Base-by-base conservation (phyloP, 2,113 vertebrate species). In the Microtus richardsoni region DNA sequence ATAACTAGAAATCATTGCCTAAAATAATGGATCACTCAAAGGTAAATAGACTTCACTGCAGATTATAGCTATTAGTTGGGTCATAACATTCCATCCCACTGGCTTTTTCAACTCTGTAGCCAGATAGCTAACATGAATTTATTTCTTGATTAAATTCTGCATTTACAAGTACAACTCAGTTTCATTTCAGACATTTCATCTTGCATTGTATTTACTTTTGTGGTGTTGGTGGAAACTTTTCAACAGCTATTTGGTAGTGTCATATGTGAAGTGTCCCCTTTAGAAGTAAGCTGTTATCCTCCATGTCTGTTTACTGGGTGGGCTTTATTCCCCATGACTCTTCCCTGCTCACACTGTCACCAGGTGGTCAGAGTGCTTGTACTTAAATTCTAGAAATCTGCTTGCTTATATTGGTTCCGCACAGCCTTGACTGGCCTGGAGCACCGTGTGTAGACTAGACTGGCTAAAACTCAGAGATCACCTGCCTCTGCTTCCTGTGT, bases 141-240 rank as follows among this genome's bases (percentile, higher is more conserved):
- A 30, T 83, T 84, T 96, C 58, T 95, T 86, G 24, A 24, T 77
- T 94, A 74, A 84, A 79, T 88, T 88, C 36, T 88, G 24, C 79
- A 5, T 68, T 87, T 85, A 85, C 10, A 49, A 44, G 54, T 60
- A 7, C n/a, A 60, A 54, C 79, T 82, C 21, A 39, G 36, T 86
- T 78, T 49, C 11, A 36, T 66, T 96, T 91, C n/a, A 83, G 13
- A 52, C 87, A 64, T 70, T 91, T 88, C 28, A 28, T 68, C 30
- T 49, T 79, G 62, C 10, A 36, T 70, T 3, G 3, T 64, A 83
- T 58, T 75, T 86, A 16, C 5, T 64, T 82, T 3, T 77, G n/a
- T 80, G 62, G 14, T 93, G 58, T 91, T n/a, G 79, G 16, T 89
- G 44, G 17, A 74, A 85, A 85, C 11, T 84, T 54, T 54, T 68